A percentile compares a stretch with the other conserved stretches of the same genome.
Evolutionary conservation across 2,797 vertebrate genomes (phyloP).

Genomic region (Clarias platycephalus): DNA sequence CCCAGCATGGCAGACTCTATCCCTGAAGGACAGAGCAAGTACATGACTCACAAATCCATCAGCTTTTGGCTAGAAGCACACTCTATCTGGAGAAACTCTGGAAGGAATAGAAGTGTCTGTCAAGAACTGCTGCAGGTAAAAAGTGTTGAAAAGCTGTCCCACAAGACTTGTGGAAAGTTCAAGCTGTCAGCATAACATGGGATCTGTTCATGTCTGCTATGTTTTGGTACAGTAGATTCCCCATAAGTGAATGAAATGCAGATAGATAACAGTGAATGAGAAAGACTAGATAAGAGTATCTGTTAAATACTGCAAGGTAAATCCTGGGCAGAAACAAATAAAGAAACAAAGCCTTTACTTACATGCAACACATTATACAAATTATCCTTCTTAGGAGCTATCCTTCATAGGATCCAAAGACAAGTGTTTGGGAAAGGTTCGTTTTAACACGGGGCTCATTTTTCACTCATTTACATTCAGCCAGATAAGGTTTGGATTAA

Average conservation of each 20-base stretch:
- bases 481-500: not conserved
- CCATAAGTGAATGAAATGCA: not conserved
- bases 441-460: not conserved
- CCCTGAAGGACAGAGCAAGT: slow-evolving; percentile 41
- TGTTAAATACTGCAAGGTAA: slow-evolving; percentile 10
- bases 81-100: slow-evolving; percentile 24
- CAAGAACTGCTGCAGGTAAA: slow-evolving; percentile 35
- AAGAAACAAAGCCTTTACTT: not conserved
- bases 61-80: slow-evolving; percentile 38
- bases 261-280: slow-evolving; percentile 7
- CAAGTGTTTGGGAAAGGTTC: not conserved
- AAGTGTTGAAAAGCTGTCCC: slow-evolving; percentile 38
- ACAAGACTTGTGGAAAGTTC: slow-evolving; percentile 42
- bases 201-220: slow-evolving; percentile 25
- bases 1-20: slow-evolving; percentile 41
- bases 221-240: not conserved
- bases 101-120: slow-evolving; percentile 50
- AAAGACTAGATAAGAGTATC: not conserved
- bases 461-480: slow-evolving; percentile 16
- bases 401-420: not conserved
- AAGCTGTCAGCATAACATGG: slow-evolving; percentile 37
- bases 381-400: not conserved
- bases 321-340: not conserved
- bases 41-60: slow-evolving; percentile 49
- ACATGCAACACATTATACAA: slow-evolving; percentile 1